Percentiles rank a stretch among this genome's conserved stretches.
phyloP scores from a whole-genome alignment of 2,797 vertebrate species.

The Amblyopsis hoosieri region DNA sequence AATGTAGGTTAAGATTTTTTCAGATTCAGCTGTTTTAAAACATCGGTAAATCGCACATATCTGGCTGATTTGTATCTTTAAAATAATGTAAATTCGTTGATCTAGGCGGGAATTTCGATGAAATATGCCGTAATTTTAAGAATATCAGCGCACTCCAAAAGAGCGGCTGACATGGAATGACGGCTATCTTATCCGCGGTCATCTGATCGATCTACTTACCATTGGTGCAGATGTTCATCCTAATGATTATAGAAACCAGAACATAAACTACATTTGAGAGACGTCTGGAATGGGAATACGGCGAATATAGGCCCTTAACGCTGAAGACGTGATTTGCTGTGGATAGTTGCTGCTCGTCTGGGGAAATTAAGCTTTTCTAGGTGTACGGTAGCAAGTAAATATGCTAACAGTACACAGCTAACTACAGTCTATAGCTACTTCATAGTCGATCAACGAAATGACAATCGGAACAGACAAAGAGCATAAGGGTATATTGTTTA shows the following conservation, averaged over 20 bases:
- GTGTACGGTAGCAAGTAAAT: neutral
- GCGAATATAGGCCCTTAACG: neutral
- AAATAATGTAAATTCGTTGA: too few species aligned
- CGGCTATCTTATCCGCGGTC: too few species aligned
- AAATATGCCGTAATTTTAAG: too few species aligned
- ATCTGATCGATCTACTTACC: too few species aligned
- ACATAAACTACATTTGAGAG: neutral
- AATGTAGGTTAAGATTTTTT: too few species aligned
- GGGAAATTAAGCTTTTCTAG: too few species aligned
- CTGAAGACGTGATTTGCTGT: neutral
- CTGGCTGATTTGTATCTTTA: too few species aligned
- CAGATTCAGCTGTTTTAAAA: too few species aligned
- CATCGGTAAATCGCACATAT: too few species aligned
- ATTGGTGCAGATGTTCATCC: neutral
- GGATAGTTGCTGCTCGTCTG: neutral
- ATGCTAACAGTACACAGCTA: conserved; percentile 7
- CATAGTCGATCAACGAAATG: conserved; percentile 29
- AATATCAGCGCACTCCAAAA: too few species aligned
- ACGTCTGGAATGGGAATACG: neutral
- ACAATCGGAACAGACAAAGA: conserved; percentile 1
- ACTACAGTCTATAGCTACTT: neutral
- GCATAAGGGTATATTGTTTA: conserved; percentile 17
- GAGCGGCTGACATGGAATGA: neutral
- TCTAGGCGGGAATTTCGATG: too few species aligned
- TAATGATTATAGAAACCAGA: neutral